phyloP scores from a whole-genome alignment of 2,113 vertebrate species.

The Gopherus evgoodei region DNA sequence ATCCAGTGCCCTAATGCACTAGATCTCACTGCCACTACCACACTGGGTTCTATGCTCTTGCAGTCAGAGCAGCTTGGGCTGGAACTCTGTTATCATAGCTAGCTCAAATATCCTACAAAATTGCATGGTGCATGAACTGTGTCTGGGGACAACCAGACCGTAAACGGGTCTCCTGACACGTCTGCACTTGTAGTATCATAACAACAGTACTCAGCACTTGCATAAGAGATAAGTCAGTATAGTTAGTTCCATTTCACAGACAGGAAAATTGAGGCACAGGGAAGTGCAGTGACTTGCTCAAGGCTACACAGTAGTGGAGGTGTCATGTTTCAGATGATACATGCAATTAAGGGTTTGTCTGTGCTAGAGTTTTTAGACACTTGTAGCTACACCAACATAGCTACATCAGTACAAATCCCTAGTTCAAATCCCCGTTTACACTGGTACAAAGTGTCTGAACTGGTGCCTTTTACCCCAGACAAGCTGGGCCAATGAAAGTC shows the following conservation, averaged over 20 bases:
- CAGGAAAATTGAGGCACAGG: background rate
- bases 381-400: background rate
- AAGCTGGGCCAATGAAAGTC: background rate
- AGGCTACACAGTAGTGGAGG: background rate
- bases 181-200: background rate
- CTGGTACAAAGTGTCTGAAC: too few species aligned
- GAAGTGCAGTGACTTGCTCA: background rate
- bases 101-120: background rate
- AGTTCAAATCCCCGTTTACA: background rate
- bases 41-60: background rate
- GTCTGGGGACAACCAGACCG: fast-evolving
- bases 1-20: background rate
- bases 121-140: background rate
- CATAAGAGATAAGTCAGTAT: background rate
- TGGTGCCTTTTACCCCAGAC: background rate
- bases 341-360: background rate
- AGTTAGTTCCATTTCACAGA: background rate
- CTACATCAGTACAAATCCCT: background rate
- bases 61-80: background rate
- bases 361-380: background rate
- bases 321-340: background rate
- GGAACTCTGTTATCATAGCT: background rate
- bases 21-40: background rate
- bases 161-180: background rate
- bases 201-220: background rate